Evolutionary conservation across 2,113 vertebrate genomes (phyloP).

Genomic region (Setophaga petechia): DNA sequence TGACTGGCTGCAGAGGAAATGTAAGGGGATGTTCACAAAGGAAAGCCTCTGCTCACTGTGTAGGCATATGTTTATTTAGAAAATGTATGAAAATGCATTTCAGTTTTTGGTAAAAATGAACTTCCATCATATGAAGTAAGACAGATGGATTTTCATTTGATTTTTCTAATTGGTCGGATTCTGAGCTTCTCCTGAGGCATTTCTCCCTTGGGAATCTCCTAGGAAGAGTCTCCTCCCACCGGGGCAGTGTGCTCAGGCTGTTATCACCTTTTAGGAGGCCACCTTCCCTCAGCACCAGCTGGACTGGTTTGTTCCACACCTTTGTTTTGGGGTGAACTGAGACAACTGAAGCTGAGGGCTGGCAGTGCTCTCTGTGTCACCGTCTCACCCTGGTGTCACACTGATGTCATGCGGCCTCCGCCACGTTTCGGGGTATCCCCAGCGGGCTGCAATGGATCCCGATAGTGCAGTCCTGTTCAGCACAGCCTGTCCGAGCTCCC

Average conservation of each 20-base stretch:
- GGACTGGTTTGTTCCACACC: not conserved
- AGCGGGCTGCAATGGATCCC: too few relatives aligned
- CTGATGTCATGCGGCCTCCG: too few relatives aligned
- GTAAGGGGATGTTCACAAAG: not conserved
- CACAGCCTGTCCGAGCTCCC: too few relatives aligned
- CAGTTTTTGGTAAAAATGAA: not conserved
- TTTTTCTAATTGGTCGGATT: not conserved
- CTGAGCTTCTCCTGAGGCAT: not conserved
- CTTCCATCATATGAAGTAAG: not conserved
- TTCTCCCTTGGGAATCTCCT: not conserved
- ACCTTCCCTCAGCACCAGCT: not conserved
- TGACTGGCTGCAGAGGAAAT: not conserved
- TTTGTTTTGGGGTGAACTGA: not conserved
- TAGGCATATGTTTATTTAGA: not conserved
- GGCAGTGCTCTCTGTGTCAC: too few relatives aligned
- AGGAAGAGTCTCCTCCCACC: not conserved
- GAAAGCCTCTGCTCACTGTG: not conserved
- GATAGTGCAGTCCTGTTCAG: too few relatives aligned
- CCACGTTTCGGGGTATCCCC: too few relatives aligned
- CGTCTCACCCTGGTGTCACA: rapidly evolving
- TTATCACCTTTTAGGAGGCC: not conserved
- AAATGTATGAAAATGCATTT: not conserved
- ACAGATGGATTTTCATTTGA: not conserved
- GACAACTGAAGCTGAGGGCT: not conserved
- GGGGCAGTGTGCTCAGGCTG: not conserved